These are phyloP conservation scores for Drosophila picticornis DNA, from an alignment of 2,888 invertebrate species.

Conservation along the genomic window DNA sequence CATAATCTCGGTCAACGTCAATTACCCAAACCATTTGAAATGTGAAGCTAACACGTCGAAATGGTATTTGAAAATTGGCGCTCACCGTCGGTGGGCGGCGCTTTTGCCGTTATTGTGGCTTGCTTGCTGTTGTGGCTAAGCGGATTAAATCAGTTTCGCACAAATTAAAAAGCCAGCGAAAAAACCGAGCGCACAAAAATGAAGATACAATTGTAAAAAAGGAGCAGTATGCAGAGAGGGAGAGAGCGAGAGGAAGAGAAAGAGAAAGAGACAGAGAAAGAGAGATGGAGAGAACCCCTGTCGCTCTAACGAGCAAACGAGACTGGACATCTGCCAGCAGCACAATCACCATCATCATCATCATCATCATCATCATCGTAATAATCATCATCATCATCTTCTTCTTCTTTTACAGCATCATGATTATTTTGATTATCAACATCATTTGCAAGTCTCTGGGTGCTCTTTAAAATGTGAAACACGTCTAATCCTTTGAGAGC, in stretches of 20 bases:
- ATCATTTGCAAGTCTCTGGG: constrained; percentile 16
- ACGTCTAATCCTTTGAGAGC: constrained; percentile 84
- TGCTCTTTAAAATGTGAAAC: constrained; percentile 80
- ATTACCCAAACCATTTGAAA: constrained; percentile 71
- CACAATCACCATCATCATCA: constrained; percentile 22
- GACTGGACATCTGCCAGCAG: constrained; percentile 47
- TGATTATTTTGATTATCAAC: constrained; percentile 2
- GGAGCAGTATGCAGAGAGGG: background rate
- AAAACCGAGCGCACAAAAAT: constrained; percentile 11
- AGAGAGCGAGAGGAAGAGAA: background rate
- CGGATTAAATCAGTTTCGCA: constrained; percentile 75
- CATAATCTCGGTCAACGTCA: constrained; percentile 75
- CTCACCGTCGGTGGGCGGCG: constrained; percentile 18
- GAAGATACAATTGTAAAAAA: constrained; percentile 5
- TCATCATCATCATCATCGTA: constrained; percentile 2
- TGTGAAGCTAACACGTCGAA: constrained; percentile 42
- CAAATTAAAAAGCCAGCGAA: constrained; percentile 57
- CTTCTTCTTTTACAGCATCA: background rate
- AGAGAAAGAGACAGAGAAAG: background rate
- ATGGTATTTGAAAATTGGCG: constrained; percentile 49
- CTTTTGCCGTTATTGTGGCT: constrained; percentile 5
- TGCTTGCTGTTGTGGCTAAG: constrained; percentile 55
- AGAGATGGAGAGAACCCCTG: background rate
- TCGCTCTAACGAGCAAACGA: constrained; percentile 43
- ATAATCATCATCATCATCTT: constrained; percentile 3